Evolutionary conservation across 2,113 vertebrate genomes (phyloP).

Genomic region (Gavialis gangeticus): DNA sequence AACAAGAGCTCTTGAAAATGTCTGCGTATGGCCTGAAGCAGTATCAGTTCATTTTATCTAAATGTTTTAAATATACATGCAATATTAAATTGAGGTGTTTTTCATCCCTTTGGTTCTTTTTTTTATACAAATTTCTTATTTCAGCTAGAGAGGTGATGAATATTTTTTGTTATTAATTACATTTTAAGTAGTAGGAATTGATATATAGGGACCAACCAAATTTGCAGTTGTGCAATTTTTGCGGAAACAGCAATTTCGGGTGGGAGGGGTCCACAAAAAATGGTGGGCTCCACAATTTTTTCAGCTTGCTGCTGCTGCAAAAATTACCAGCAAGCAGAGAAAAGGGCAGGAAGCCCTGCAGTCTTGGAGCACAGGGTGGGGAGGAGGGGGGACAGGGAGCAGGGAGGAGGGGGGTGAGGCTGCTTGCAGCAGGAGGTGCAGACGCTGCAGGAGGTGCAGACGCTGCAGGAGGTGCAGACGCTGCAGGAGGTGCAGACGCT

Average conservation of each 20-base stretch:
- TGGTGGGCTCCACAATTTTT: too few species aligned
- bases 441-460: too few species aligned
- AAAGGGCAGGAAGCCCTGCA: too few species aligned
- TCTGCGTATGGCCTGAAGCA: slow-evolving; percentile 22
- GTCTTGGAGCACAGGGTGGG: too few species aligned
- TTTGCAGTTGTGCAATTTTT: neutral
- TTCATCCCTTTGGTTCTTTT: neutral
- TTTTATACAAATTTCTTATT: neutral
- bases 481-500: too few species aligned
- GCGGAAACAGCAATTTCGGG: neutral
- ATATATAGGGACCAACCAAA: neutral
- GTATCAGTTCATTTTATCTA: slow-evolving; percentile 23
- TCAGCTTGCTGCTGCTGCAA: too few species aligned
- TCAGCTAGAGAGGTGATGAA: neutral
- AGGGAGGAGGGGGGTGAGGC: too few species aligned
- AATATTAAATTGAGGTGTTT: neutral
- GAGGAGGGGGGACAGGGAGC: too few species aligned
- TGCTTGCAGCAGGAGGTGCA: too few species aligned
- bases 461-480: too few species aligned
- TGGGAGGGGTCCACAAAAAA: too few species aligned
- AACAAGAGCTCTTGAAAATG: neutral
- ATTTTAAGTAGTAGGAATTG: neutral
- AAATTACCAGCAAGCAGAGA: too few species aligned
- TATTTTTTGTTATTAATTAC: neutral
- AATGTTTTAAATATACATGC: slow-evolving; percentile 30